Evolutionary conservation across 2,888 invertebrate genomes (phyloP).

Genomic region (Marasmarcha lunaedactyla): DNA sequence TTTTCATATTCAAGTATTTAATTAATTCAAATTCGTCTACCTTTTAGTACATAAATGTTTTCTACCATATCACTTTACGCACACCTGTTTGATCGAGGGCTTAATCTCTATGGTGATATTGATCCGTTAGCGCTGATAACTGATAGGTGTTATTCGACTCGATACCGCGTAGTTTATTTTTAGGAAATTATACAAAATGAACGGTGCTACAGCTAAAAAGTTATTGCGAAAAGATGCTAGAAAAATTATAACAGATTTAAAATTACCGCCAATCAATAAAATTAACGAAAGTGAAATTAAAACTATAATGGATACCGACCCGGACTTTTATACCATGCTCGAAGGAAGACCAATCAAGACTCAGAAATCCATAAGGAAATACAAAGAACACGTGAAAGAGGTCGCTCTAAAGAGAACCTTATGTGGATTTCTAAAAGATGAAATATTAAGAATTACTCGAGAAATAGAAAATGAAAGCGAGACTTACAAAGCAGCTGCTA

Average conservation of each 20-base stretch:
- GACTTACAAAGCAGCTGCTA: slow-evolving; percentile 40
- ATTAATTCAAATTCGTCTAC: no score
- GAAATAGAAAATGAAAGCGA: slow-evolving; percentile 48
- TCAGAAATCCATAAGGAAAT: slow-evolving; percentile 63
- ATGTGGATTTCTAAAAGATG: slow-evolving; percentile 45
- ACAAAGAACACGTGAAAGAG: slow-evolving; percentile 62
- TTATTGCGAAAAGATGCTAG: slow-evolving; percentile 22
- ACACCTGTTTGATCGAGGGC: no score
- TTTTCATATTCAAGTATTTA: no score
- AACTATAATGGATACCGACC: slow-evolving; percentile 73
- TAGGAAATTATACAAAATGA: no score
- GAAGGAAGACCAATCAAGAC: slow-evolving; percentile 71
- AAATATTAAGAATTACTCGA: slow-evolving; percentile 48
- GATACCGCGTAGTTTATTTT: no score
- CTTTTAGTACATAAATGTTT: no score
- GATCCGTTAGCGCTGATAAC: slow-evolving; percentile 19
- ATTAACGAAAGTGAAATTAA: slow-evolving; percentile 30
- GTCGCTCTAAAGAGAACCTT: slow-evolving; percentile 45
- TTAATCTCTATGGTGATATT: slow-evolving; percentile 43
- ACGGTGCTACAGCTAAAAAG: slow-evolving; percentile 28
- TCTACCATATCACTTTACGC: no score
- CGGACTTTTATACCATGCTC: slow-evolving; percentile 72
- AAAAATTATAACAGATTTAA: slow-evolving; percentile 38
- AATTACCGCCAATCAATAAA: slow-evolving; percentile 47
- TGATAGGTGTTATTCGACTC: no score